phyloP scores from a whole-genome alignment of 2,797 vertebrate genomes.

The Threskiornis aethiopicus region DNA sequence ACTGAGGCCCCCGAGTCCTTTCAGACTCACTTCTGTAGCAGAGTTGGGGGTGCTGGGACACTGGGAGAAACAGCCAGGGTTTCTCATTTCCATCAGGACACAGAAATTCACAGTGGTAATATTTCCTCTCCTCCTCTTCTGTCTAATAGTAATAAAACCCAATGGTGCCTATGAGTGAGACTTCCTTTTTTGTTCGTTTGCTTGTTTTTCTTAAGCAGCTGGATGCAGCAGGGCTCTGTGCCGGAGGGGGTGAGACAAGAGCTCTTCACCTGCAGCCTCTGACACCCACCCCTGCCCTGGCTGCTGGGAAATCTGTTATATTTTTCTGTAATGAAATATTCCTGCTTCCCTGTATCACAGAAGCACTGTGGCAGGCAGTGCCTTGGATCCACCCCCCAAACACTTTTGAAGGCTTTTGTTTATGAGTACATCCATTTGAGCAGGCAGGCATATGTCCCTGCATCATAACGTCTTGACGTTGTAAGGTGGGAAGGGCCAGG shows the following conservation, averaged over 20 bases:
- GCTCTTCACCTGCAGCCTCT: neutral
- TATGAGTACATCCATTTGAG: neutral
- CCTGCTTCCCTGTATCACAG: neutral
- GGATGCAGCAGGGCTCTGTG: neutral
- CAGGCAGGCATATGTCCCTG: neutral
- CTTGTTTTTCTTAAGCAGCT: neutral
- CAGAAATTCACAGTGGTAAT: neutral
- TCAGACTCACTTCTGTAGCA: neutral
- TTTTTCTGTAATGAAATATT: neutral
- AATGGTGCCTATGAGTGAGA: neutral
- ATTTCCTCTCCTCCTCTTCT: neutral
- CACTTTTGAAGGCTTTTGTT: neutral
- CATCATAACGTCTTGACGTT: accelerated
- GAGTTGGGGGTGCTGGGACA: neutral
- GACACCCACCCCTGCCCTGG: neutral
- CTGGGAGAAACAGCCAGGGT: neutral
- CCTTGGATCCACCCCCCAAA: neutral
- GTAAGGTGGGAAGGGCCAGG: neutral
- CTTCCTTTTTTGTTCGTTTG: neutral
- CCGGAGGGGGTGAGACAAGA: neutral
- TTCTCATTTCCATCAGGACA: neutral
- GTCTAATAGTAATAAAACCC: neutral
- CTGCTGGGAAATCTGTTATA: neutral
- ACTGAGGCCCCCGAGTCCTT: neutral
- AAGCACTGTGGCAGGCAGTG: neutral